These are phyloP conservation scores for Catocala nupta DNA, from an alignment of 2,888 invertebrate genomes.

Conservation along the genomic window DNA sequence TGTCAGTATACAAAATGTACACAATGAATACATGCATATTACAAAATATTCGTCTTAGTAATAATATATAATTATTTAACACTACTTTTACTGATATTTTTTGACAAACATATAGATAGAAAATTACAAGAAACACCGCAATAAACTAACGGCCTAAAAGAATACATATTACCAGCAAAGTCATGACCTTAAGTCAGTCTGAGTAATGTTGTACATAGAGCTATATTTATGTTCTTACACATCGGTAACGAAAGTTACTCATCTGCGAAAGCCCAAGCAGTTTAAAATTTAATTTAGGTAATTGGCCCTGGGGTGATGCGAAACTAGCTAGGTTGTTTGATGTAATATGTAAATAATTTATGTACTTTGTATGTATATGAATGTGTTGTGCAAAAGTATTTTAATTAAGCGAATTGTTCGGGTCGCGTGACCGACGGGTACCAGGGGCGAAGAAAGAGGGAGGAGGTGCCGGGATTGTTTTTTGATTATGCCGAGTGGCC, in stretches of 20 bases:
- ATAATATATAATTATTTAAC: too few species aligned
- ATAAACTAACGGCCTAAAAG: too few species aligned
- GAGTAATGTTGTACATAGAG: too few species aligned
- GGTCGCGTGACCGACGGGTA: conserved; percentile 41
- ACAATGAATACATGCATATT: too few species aligned
- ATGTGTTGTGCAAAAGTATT: conserved; percentile 42
- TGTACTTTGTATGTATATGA: conserved; percentile 13
- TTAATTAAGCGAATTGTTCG: conserved; percentile 50
- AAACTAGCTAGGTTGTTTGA: conserved; percentile 13
- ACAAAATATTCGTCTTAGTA: too few species aligned
- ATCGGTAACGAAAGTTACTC: conserved; percentile 1
- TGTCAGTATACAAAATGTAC: too few species aligned
- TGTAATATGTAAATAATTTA: conserved; percentile 35
- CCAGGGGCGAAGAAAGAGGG: conserved; percentile 24
- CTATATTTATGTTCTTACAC: neutral
- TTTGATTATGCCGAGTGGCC: conserved; percentile 56
- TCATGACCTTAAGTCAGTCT: too few species aligned
- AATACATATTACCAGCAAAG: too few species aligned
- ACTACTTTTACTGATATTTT: too few species aligned
- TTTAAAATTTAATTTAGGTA: conserved; percentile 26
- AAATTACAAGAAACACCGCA: too few species aligned
- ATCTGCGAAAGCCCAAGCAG: neutral
- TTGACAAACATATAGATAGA: too few species aligned
- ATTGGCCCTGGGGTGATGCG: conserved; percentile 11
- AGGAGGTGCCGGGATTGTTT: conserved; percentile 54